These are phyloP conservation scores for Odocoileus hemionus DNA, from an alignment of 2,113 vertebrate genomes.

Conservation along the genomic window DNA sequence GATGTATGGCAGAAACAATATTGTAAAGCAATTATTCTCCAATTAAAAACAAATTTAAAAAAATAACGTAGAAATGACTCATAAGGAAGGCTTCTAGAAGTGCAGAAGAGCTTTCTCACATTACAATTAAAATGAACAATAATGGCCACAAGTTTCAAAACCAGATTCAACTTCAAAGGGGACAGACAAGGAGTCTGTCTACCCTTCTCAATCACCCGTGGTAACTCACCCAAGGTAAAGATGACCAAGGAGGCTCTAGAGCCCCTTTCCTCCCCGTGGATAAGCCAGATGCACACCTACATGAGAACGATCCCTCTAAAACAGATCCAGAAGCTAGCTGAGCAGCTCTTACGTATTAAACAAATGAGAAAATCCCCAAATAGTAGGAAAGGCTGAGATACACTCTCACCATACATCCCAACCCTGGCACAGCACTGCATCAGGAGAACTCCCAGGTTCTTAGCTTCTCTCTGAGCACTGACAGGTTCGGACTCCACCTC, in stretches of 20 bases:
- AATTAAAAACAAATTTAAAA: neutral
- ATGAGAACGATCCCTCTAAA: neutral
- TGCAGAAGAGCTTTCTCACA: neutral
- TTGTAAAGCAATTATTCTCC: neutral
- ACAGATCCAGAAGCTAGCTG: neutral
- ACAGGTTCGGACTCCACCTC: neutral
- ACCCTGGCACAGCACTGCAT: neutral
- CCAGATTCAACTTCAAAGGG: neutral
- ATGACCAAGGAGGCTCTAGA: neutral
- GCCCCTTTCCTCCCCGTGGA: neutral
- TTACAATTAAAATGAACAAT: neutral
- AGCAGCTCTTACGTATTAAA: neutral
- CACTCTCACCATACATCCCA: neutral
- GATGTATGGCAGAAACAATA: neutral
- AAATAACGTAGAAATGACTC: neutral
- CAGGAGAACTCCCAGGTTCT: neutral
- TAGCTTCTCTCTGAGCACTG: neutral
- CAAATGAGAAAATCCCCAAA: neutral
- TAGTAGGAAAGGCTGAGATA: neutral
- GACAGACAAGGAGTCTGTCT: neutral
- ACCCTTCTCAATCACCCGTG: neutral
- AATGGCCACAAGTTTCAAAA: neutral
- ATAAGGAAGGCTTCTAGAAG: neutral
- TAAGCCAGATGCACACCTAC: neutral
- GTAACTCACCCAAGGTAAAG: neutral